A percentile compares a stretch with the other conserved stretches of the same genome.
phyloP scores from a whole-genome alignment of 2,888 invertebrate species.

The Drosophila neoperkinsi region DNA sequence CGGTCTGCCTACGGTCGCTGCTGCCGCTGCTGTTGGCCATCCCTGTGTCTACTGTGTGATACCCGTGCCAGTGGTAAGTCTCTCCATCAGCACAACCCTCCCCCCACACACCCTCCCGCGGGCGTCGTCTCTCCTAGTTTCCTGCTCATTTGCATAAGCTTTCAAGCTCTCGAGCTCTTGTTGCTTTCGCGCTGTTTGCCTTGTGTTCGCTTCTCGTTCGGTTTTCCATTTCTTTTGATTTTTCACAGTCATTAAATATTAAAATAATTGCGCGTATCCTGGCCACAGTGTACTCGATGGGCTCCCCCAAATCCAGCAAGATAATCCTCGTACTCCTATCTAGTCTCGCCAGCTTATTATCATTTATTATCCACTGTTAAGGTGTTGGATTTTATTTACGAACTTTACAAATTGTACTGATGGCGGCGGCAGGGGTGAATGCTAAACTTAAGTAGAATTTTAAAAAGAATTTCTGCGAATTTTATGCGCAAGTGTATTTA shows the following conservation, averaged over 20 bases:
- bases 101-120: not conserved
- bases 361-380: constrained; percentile 65
- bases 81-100: not conserved
- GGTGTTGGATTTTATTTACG: constrained; percentile 44
- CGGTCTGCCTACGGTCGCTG: constrained; percentile 82
- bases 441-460: constrained; percentile 10
- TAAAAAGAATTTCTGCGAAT: not conserved
- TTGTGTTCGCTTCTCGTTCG: not conserved
- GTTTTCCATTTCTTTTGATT: constrained; percentile 50
- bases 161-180: not conserved
- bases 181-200: constrained; percentile 6
- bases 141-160: constrained; percentile 51
- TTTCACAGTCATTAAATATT: constrained; percentile 66
- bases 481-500: not conserved
- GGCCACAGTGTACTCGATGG: constrained; percentile 6
- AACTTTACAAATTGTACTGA: not conserved
- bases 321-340: constrained; percentile 13
- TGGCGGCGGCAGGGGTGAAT: not conserved
- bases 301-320: not conserved
- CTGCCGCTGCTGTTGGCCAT: constrained; percentile 83
- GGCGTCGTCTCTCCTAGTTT: not conserved
- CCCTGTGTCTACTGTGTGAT: constrained; percentile 84
- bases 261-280: constrained; percentile 64
- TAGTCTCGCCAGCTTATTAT: constrained; percentile 54
- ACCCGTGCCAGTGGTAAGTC: constrained; percentile 84